Conservation (phyloP, 2,888 invertebrate species). For the Phengaris alcon region DNA sequence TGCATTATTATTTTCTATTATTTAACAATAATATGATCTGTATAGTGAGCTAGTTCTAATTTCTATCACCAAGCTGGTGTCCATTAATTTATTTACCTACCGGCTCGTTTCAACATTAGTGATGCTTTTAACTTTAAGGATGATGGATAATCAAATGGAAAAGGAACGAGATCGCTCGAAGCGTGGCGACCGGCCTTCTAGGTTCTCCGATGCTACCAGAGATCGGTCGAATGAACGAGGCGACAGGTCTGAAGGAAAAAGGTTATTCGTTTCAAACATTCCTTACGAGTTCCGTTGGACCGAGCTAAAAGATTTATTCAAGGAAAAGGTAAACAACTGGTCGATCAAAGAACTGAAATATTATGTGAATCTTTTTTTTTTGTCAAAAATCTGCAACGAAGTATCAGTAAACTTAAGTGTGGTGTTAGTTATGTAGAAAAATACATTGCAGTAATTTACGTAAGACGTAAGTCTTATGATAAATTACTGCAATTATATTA, state of each 20-base stretch:
- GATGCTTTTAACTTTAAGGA: conserved; percentile 23
- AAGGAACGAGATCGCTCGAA: conserved; percentile 82
- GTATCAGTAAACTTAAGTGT: background rate
- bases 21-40: background rate
- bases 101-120: conserved; percentile 13
- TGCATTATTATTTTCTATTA: background rate
- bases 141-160: conserved; percentile 68
- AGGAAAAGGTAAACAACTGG: conserved; percentile 76
- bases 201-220: conserved; percentile 78
- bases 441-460: no score
- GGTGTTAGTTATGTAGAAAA: background rate
- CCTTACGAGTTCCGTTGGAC: conserved; percentile 99
- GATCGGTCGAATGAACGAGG: conserved; percentile 68
- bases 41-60: background rate
- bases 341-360: background rate
- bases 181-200: conserved; percentile 81
- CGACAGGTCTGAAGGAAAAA: conserved; percentile 59
- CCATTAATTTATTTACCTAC: conserved; percentile 10
- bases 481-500: no score
- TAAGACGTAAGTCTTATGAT: no score
- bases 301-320: conserved; percentile 96
- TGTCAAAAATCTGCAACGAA: no score
- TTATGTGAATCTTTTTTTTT: background rate
- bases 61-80: background rate
- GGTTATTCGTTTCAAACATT: conserved; percentile 95